Base-by-base conservation (phyloP, 1,140 invertebrate genomes). In the Drosophila takahashii region DNA sequence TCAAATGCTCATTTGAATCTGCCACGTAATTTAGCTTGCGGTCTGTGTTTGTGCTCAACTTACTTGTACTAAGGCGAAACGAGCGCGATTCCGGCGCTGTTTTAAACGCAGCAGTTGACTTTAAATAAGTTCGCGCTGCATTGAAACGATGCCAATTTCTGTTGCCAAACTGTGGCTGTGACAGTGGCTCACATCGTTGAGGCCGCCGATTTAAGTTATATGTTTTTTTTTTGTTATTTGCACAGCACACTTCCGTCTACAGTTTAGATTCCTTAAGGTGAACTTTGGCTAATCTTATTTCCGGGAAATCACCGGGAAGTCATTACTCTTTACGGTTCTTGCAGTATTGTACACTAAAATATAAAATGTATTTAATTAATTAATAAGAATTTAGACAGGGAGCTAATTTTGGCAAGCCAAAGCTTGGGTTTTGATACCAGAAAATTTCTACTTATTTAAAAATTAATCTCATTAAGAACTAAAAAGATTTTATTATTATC, bases 1-100 rank as follows among this genome's bases (percentile, higher is more conserved):
- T 87, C 74, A 86, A 87, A 86, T 81, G 81, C 83, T 85, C 81
- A 85, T 85, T 85, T 87, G 78, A 73, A 75, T 80, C 71, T 76
- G 67, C 58, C 48, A 67, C 75, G 73, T 76, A 51, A 77, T 76
- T 79, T 56, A 50, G 78, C 59, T 77, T 76, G 71, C 61, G 72
- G 73, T 77, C 32, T 42, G 45, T 45, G 42, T 8, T 8, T 9
- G 29, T n/a, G 45, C 45, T 16, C 41, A 47, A 27, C 26, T 47
- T 27, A 9, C 26, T 32, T 3, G n/a, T 9, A 8, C 29, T 32
- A 9, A 9, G 29, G 26, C 52, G 22, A 37, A 60, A 60, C 22
- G 47, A 18, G 48, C 65, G 59, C 59, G 77, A 58, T 66, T 83
- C 64, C 39, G 71, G 71, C 57, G 60, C 44, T 80, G 80, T 66